Base-by-base conservation (phyloP, 2,113 vertebrate genomes). In the Neolamprologus sp. region DNA sequence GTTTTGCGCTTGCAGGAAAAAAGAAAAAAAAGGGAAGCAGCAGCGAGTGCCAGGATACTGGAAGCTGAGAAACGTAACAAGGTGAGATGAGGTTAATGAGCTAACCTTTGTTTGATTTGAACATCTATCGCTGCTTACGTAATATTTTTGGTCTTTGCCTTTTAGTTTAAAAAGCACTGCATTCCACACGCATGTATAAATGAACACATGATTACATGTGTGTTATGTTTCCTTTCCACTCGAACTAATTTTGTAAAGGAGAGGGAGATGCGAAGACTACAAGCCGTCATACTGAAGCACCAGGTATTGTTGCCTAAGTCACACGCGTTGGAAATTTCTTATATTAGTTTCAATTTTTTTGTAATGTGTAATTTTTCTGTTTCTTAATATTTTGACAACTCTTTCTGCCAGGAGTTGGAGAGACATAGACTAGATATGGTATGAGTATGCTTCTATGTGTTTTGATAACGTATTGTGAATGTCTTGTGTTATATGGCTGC, bases 371-470 rank as follows among this genome's bases (percentile, higher is more conserved):
- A 97, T 96, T 97, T 78, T 98, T 90, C 95, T 96, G 97, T 73
- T 47, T 75, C 45, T 49, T 75, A 73, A 98, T 98, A 93, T 96
- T 97, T 97, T 98, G 97, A 97, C 97, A 98, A 99, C 98, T 98
- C 97, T 99, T 97, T 98, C 97, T 98, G 94, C 97, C 97, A 99
- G 98, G 98, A 99, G 97, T 98, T 99, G 98, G 98, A 99, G 98
- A 99, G 97, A 97, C 98, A 99, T 98, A 99, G 98, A 98, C 98
- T 99, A 99, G 98, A 99, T 98, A 99, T 99, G 98, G 98, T 99
- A 99, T 98, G 98, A 98, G 97, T 98, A 98, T 98, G 97, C 98
- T 98, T 98, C 97, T 97, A 97, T 97, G 97, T 97, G 97, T 98
- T 68, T 97, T 98, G 97, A 97, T 96, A 97, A 97, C 96, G 96